Evolutionary conservation across 2,113 vertebrate genomes (phyloP), one percentile per base, ranked within the genome.

Genomic region (Eleginops maclovinus): DNA sequence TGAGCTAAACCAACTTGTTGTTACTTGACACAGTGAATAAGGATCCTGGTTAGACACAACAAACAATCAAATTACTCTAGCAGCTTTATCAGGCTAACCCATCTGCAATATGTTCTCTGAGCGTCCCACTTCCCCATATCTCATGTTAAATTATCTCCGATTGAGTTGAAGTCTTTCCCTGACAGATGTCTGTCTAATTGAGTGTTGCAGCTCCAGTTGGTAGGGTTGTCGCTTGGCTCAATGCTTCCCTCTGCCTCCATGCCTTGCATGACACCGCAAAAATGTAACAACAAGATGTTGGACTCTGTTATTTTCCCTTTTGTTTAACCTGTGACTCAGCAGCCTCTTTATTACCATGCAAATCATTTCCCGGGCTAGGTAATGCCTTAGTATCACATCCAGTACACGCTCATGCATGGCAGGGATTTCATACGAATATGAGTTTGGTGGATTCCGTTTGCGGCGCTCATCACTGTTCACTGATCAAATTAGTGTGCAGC

Each of bases 151-250:
- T 88, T 66, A 83, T 88, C 75, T 87, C 54, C 11, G 11, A 82
- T 80, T 81, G 79, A 87, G 56, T 82, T 87, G 44, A 56, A 77
- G 72, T 70, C 44, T 81, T 79, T 87, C 68, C 56, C 61, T 86
- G 91, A 75, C 87, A 92, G 74, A 88, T 83, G 89, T 78, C 88
- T 79, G 79, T 87, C 83, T 89, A 91, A 91, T 83, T 82, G 87
- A 90, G 83, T 81, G 76, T 50, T 75, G 56, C 69, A 56, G 62
- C 77, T 89, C 62, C 82, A 71, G 72, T 75, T 82, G 81, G 74
- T 78, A 60, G 12, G 46, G 24, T 61, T 55, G 76, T 50, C 53
- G 51, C 49, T 75, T 86, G 73, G 67, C 77, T 72, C 44, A 1
- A 21, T 47, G 49, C 53, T 54, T 53, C 63, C 44, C 22, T 64